Base-by-base conservation (phyloP, 2,113 vertebrate genomes). In the Ptychochromis oligacanthus region DNA sequence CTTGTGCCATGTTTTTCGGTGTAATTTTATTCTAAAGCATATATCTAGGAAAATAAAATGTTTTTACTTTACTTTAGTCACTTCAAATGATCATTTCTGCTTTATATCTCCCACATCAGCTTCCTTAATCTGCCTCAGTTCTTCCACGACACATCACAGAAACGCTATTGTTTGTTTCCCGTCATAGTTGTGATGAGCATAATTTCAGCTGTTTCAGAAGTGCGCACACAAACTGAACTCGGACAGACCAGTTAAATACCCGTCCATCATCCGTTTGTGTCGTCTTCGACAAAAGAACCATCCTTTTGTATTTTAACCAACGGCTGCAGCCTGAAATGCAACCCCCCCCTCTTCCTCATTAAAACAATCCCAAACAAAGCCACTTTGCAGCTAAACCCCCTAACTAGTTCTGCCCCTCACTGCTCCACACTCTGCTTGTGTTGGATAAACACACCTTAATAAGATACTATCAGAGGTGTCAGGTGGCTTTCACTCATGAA, bases 381-480 rank as follows among this genome's bases (percentile, higher is more conserved):
- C 60, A n/a, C 56, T 64, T 81, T 72, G 49, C 46, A 36, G 78
- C 55, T 20, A 28, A 88, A 84, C 26, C 70, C 81, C 52, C 36
- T 34, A 55, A 74, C 67, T 12, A 20, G 80, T 60, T 31, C 15
- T 3, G 55, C 9, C 80, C 36, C 80, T 57, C 70, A 81, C 54
- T 52, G 38, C 67, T 84, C 43, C 54, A 59, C 82, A 60, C 87
- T 80, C 76, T 57, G 76, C 79, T 75, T n/a, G 38, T 79, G 79
- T 91, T 86, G 88, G 57, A 65, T 92, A 93, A 94, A 93, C 83
- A 91, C 65, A 82, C 46, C 77, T 90, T 52, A 13, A 17, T 57
- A 83, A 88, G 84, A 91, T 87, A 82, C 70, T 64, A 86, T 89
- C 85, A 82, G 54, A 87, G 85, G 85, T 88, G 77, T 92, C 85